These are phyloP conservation scores for Tupiocoris notatus DNA, from an alignment of 2,888 invertebrate genomes.

Conservation along the genomic window DNA sequence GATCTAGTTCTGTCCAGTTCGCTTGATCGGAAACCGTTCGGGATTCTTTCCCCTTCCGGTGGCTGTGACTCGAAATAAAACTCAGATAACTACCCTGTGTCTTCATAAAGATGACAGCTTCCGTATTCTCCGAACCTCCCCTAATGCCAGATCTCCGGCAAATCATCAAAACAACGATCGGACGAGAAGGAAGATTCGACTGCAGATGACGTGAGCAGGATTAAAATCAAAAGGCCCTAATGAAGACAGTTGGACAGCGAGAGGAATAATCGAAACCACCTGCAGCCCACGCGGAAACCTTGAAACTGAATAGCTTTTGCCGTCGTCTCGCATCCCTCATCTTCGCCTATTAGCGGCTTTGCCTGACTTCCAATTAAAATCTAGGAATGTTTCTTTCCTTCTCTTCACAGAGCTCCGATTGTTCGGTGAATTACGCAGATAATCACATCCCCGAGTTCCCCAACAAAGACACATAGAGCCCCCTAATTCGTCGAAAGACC, in stretches of 20 bases:
- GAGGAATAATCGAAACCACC: not conserved
- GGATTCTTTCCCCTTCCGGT: no score
- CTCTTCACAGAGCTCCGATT: constrained; percentile 16
- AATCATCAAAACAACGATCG: no score
- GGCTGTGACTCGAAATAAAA: no score
- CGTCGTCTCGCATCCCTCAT: not conserved
- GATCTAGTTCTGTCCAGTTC: no score
- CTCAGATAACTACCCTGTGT: no score
- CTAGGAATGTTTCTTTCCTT: constrained; percentile 22
- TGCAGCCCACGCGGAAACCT: not conserved
- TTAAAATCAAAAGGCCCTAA: not conserved
- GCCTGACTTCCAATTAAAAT: constrained; percentile 32
- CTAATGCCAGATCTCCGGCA: no score
- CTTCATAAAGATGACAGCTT: no score
- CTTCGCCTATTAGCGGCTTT: constrained; percentile 14
- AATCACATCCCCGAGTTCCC: constrained; percentile 15
- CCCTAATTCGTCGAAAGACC: not conserved
- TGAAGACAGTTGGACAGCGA: not conserved
- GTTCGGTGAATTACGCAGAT: constrained; percentile 24
- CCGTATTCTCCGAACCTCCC: no score
- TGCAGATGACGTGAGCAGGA: not conserved
- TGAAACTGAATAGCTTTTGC: not conserved
- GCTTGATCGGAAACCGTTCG: no score
- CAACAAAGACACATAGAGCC: not conserved
- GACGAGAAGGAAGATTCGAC: no score